Percentiles rank a stretch among this genome's conserved stretches.
phyloP scores from a whole-genome alignment of 2,888 invertebrate genomes.

The Asteroscopus sphinx region DNA sequence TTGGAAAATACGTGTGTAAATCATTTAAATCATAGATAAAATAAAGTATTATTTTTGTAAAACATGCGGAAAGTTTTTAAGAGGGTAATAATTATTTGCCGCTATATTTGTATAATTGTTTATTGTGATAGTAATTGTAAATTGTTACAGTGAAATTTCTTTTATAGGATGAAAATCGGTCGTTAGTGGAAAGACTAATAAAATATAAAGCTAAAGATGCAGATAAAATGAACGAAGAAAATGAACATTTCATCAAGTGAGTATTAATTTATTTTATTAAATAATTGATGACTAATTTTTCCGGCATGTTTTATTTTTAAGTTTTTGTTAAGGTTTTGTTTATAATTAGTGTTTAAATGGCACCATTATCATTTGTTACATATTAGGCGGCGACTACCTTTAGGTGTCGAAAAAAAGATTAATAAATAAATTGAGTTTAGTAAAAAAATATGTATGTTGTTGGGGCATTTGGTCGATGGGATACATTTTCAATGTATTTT shows the following conservation, averaged over 20 bases:
- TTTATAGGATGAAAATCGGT: conserved; percentile 95
- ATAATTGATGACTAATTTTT: conserved; percentile 47
- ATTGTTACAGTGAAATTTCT: conserved; percentile 44
- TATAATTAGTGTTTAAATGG: conserved; percentile 13
- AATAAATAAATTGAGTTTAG: conserved; percentile 5
- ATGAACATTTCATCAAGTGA: conserved; percentile 97
- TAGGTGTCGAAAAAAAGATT: conserved; percentile 11
- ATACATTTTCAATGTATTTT: conserved; percentile 50
- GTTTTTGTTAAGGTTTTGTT: conserved; percentile 60
- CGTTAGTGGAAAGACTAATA: conserved; percentile 96
- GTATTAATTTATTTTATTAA: conserved; percentile 59
- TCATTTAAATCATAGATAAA: background rate
- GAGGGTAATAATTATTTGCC: conserved; percentile 44
- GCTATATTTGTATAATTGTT: conserved; percentile 8
- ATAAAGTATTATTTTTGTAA: conserved; percentile 5
- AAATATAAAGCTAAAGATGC: conserved; percentile 98
- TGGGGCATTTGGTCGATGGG: conserved; percentile 73
- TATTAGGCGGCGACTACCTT: conserved; percentile 6
- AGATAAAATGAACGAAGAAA: conserved; percentile 98
- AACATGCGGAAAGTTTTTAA: conserved; percentile 64
- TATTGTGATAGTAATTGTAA: conserved; percentile 19
- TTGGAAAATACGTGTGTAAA: conserved; percentile 9
- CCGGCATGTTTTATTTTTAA: conserved; percentile 65
- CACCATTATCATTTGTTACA: conserved; percentile 23
- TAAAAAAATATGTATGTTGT: conserved; percentile 30